Conservation (phyloP, 92 coral and sea anemone genomes). For the Porites lobata region DNA sequence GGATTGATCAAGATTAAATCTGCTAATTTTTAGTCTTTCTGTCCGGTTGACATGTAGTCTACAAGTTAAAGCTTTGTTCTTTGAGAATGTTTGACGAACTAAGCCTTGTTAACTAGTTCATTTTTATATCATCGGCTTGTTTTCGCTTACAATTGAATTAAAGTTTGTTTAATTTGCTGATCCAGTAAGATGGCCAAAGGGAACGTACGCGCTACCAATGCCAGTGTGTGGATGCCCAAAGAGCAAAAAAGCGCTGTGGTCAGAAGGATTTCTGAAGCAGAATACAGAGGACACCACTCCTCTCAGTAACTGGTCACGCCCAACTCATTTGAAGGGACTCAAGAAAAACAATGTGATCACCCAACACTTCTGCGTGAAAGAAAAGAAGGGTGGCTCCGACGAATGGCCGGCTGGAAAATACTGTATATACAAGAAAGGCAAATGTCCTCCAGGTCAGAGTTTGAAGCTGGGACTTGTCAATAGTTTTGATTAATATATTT, state of each 20-base stretch:
- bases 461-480: neutral
- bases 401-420: slow-evolving; percentile 70
- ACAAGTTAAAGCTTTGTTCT: too few relatives aligned
- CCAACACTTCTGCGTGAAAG: slow-evolving; percentile 68
- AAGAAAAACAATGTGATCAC: slow-evolving; percentile 48
- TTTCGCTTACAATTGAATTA: neutral
- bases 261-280: slow-evolving; percentile 52
- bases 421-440: slow-evolving; percentile 61
- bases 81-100: too few relatives aligned
- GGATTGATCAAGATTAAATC: too few relatives aligned
- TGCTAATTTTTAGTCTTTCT: too few relatives aligned
- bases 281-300: slow-evolving; percentile 70
- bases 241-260: slow-evolving; percentile 41
- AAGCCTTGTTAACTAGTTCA: too few relatives aligned
- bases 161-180: neutral
- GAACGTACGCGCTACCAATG: slow-evolving; percentile 66
- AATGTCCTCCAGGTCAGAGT: slow-evolving; percentile 53
- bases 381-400: slow-evolving; percentile 26
- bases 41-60: too few relatives aligned
- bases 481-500: neutral
- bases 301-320: slow-evolving; percentile 48
- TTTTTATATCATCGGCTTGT: neutral
- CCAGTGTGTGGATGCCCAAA: slow-evolving; percentile 68
- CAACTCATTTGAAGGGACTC: slow-evolving; percentile 56
- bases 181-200: slow-evolving; percentile 61